Base-by-base conservation (phyloP, 2,797 vertebrate species). In the Tarsius wallacei region DNA sequence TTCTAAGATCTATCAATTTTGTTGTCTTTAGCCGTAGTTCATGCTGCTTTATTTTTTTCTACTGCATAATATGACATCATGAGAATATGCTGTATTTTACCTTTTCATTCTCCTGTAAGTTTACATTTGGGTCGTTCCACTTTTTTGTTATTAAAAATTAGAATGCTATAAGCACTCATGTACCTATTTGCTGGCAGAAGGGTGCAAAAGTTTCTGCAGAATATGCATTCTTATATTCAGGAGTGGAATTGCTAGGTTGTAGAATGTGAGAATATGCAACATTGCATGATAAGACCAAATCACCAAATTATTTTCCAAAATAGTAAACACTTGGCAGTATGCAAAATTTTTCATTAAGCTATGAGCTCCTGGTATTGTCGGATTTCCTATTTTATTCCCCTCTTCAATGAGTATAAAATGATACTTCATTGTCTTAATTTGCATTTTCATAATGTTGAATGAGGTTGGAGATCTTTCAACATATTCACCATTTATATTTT, bases 391-490 rank as follows among this genome's bases (percentile, higher is more conserved):
- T 59, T 42, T 91, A n/a, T 87, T 77, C 59, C 28, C 28, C 55
- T 87, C 16, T 57, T 57, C n/a, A 36, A 1, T 83, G 1, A 24
- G 0, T 12, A 22, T 33, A 81, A 91, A 87, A 78, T 42, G 42
- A 42, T 66, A 63, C 31, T 87, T 95, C 14, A 87, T 36, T 53
- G 47, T 76, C 13, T 76, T 85, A 84, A 78, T 49, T 87, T 87
- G 22, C 42, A 91, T 53, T 42, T 87, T 36, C 33, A 61, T 73
- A 77, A 33, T 66, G 91, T 89, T 78, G 11, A 47, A 53, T 90
- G 21, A 55, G 3, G 8, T 84, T 78, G 5, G 53, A 0, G 68
- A 91, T 33, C 26, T 84, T 93, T 42, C 42, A 93, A 55, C 24
- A 66, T 77, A 64, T 63, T 77, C 57, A 33, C 12, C 49, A 77